Conservation (phyloP, 2,797 vertebrate genomes). For the Moxostoma hubbsi region DNA sequence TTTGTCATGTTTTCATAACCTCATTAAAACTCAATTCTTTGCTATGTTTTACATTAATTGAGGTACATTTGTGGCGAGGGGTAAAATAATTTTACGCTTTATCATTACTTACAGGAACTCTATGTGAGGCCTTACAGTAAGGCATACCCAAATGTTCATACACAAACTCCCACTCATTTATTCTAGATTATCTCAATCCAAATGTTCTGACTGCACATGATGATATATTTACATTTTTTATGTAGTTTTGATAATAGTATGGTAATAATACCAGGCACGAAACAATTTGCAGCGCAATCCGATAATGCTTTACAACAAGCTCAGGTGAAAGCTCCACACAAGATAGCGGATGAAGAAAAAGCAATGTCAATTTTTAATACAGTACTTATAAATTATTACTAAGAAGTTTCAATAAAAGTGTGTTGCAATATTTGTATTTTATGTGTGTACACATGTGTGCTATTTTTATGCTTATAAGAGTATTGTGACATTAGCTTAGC, state of each 20-base stretch:
- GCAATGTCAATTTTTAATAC: too few species aligned
- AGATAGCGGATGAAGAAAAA: too few species aligned
- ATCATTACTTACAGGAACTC: slow-evolving; percentile 10
- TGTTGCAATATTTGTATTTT: too few species aligned
- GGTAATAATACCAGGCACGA: too few species aligned
- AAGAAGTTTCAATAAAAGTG: too few species aligned
- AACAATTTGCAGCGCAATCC: too few species aligned
- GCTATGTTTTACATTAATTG: slow-evolving; percentile 54
- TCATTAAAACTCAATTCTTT: slow-evolving; percentile 53
- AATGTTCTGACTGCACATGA: slow-evolving; percentile 16
- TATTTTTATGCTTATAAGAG: too few species aligned
- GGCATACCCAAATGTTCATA: slow-evolving; percentile 3
- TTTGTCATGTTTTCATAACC: slow-evolving; percentile 61
- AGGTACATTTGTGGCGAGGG: slow-evolving; percentile 46
- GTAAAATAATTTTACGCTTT: slow-evolving; percentile 40
- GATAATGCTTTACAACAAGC: too few species aligned
- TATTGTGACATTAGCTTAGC: too few species aligned
- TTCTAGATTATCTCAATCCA: background rate
- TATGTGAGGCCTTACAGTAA: background rate
- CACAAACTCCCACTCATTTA: background rate
- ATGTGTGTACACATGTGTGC: too few species aligned
- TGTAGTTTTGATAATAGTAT: background rate
- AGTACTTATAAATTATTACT: too few species aligned
- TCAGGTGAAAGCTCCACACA: too few species aligned
- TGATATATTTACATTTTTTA: background rate